phyloP scores from a whole-genome alignment of 2,888 invertebrate genomes.

The Argyra leucocephala region DNA sequence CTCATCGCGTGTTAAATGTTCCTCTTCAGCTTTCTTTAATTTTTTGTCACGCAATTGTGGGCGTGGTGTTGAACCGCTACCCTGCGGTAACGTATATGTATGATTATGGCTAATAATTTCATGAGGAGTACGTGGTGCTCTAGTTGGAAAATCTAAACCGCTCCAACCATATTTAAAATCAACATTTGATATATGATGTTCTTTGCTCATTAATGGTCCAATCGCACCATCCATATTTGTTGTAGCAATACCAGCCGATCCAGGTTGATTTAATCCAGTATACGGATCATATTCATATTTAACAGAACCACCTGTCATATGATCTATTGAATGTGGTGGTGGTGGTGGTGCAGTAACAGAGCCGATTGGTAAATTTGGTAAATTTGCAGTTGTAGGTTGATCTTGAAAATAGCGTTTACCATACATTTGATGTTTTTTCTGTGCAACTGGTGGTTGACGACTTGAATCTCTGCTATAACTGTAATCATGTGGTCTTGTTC shows the following conservation, averaged over 20 bases:
- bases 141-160: conserved; percentile 50
- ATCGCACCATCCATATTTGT: conserved; percentile 30
- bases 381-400: conserved; percentile 28
- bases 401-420: conserved; percentile 78
- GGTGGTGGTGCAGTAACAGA: conserved; percentile 29
- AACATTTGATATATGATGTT: conserved; percentile 22
- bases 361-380: conserved; percentile 17
- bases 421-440: conserved; percentile 89
- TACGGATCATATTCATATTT: conserved; percentile 53
- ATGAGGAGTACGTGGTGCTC: conserved; percentile 45
- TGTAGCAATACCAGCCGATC: conserved; percentile 31
- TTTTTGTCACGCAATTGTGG: conserved; percentile 65
- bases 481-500: conserved; percentile 60
- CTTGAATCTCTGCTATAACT: conserved; percentile 52
- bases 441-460: conserved; percentile 59
- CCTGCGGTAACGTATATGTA: conserved; percentile 72
- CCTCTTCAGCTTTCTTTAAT: conserved; percentile 56
- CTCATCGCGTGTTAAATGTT: conserved; percentile 74
- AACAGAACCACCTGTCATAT: conserved; percentile 33
- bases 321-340: background rate
- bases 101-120: conserved; percentile 75
- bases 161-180: conserved; percentile 27
- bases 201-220: conserved; percentile 36
- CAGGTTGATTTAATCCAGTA: conserved; percentile 31
- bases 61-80: conserved; percentile 52